Evolutionary conservation across 2,797 vertebrate species (phyloP).

Genomic region (Neosalanx taihuensis): DNA sequence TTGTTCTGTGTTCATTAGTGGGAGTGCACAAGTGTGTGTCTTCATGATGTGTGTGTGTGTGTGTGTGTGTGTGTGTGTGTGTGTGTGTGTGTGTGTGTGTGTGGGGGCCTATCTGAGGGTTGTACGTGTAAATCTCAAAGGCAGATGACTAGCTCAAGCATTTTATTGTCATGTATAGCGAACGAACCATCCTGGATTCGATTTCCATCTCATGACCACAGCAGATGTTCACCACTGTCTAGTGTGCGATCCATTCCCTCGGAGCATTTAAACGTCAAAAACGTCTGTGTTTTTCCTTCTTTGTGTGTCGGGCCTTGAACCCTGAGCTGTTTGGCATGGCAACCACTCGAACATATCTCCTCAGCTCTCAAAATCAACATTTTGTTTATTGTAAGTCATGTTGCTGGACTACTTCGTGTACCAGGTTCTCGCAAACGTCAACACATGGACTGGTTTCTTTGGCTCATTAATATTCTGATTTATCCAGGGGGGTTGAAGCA

Average conservation of each 20-base stretch:
- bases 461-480: conserved; percentile 12
- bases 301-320: conserved; percentile 7
- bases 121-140: too few relatives aligned
- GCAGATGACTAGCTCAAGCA: too few relatives aligned
- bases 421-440: conserved; percentile 22
- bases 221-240: conserved; percentile 6
- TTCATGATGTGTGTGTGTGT: not conserved
- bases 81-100: conserved; percentile 6
- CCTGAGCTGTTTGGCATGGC: conserved; percentile 19
- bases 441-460: conserved; percentile 15
- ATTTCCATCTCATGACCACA: not conserved
- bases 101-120: not conserved
- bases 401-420: not conserved
- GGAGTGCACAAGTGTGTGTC: conserved; percentile 7
- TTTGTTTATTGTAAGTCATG: conserved; percentile 15
- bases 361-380: conserved; percentile 16
- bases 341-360: conserved; percentile 26
- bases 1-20: conserved; percentile 13
- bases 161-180: not conserved
- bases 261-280: conserved; percentile 22
- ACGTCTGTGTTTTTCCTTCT: not conserved
- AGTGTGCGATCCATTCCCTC: not conserved
- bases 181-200: not conserved
- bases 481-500: not conserved
- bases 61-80: conserved; percentile 1